phyloP scores from a whole-genome alignment of 2,113 vertebrate genomes.

The Saguinus midas region DNA sequence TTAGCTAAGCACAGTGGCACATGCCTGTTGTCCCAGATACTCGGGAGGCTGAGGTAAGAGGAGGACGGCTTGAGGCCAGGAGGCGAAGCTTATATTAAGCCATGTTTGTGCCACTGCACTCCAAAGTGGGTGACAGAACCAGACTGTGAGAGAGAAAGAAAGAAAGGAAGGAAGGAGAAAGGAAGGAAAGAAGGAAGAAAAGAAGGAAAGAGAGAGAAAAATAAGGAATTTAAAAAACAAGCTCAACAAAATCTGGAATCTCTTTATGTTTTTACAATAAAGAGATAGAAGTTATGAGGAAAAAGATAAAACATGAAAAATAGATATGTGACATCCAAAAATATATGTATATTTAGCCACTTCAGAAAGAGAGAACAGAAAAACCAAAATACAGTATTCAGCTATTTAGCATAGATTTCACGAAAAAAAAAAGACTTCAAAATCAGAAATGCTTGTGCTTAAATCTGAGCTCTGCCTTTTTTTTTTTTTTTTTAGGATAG shows the following conservation, averaged over 20 bases:
- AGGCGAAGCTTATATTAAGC: no score
- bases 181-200: no score
- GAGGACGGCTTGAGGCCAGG: no score
- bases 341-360: neutral
- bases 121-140: no score
- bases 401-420: neutral
- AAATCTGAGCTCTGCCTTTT: neutral
- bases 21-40: no score
- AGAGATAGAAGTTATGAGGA: conserved; percentile 40
- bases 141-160: no score
- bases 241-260: neutral
- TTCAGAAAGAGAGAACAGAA: neutral
- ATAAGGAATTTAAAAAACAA: neutral
- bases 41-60: no score
- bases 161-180: no score
- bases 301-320: conserved; percentile 8
- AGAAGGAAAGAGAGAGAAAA: neutral
- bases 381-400: neutral
- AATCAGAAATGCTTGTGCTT: neutral
- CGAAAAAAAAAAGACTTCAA: neutral
- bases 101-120: no score
- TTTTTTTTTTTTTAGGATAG: no score
- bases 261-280: neutral
- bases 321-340: neutral
- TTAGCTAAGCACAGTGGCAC: no score